A percentile compares a stretch with the other conserved stretches of the same genome.
Evolutionary conservation across 2,797 vertebrate species (phyloP).

Genomic region (Acanthornis magna): DNA sequence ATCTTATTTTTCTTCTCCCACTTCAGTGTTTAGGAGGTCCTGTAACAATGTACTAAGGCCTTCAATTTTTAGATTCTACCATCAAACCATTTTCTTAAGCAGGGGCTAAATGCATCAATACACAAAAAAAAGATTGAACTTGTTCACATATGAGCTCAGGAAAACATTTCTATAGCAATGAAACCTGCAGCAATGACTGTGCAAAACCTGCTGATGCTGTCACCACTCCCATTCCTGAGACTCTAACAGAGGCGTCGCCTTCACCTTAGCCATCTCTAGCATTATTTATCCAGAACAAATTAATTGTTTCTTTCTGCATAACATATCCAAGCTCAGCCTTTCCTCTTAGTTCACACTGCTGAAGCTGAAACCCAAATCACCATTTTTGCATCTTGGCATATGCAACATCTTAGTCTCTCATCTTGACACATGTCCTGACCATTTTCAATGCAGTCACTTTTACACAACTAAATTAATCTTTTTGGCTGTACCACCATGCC

Average conservation of each 20-base stretch:
- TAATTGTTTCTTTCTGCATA: background rate
- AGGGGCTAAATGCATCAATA: background rate
- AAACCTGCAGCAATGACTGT: background rate
- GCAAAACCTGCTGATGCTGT: background rate
- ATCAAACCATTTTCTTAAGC: background rate
- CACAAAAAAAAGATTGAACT: background rate
- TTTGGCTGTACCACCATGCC: background rate
- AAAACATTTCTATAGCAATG: background rate
- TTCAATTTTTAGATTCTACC: background rate
- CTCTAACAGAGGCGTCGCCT: background rate
- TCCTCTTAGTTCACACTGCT: background rate
- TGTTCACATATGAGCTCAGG: background rate
- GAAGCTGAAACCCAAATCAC: background rate
- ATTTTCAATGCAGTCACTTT: background rate
- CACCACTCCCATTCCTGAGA: background rate
- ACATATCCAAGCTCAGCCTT: background rate
- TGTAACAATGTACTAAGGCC: background rate
- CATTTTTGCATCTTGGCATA: background rate
- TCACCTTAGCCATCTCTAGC: background rate
- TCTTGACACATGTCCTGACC: background rate
- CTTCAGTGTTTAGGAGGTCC: background rate
- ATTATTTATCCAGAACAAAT: background rate
- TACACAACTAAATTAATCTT: background rate
- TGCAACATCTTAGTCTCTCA: background rate
- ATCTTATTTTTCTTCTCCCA: background rate